Percentiles rank a stretch among this genome's conserved stretches.
Evolutionary conservation across 2,113 vertebrate species (phyloP).

Genomic region (Parus major): DNA sequence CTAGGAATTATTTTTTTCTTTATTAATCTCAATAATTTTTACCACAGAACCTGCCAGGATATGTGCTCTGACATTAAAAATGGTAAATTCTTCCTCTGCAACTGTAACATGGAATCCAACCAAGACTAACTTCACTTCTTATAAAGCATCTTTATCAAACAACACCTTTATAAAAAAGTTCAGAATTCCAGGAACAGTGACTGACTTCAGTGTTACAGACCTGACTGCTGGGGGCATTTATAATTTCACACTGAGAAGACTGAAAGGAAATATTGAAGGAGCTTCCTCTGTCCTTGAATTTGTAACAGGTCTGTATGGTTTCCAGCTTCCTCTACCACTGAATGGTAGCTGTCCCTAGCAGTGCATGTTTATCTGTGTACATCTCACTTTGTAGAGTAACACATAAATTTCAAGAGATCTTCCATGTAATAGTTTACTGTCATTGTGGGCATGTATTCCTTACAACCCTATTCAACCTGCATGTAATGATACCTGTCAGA

Average conservation of each 20-base stretch:
- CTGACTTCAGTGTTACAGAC: slow-evolving; percentile 69
- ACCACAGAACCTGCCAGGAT: slow-evolving; percentile 77
- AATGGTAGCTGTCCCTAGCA: not conserved
- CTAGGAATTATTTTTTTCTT: not conserved
- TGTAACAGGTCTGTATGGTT: slow-evolving; percentile 71
- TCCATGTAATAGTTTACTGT: not conserved
- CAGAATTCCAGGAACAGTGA: slow-evolving; percentile 53
- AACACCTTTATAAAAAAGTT: slow-evolving; percentile 62
- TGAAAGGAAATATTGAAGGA: slow-evolving; percentile 73
- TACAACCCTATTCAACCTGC: not conserved
- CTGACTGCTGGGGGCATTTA: slow-evolving; percentile 79
- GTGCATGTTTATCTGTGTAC: not conserved
- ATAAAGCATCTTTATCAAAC: slow-evolving; percentile 79
- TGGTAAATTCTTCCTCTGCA: slow-evolving; percentile 75
- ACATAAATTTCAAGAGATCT: not conserved
- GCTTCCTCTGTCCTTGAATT: slow-evolving; percentile 67
- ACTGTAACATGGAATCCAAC: slow-evolving; percentile 78
- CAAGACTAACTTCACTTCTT: slow-evolving; percentile 79
- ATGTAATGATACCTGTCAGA: not conserved
- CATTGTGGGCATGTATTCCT: not conserved
- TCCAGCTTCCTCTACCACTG: not conserved
- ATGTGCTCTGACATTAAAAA: slow-evolving; percentile 73
- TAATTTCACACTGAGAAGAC: slow-evolving; percentile 76
- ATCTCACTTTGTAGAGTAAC: not conserved
- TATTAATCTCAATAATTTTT: not conserved